Conservation (phyloP, 2,888 invertebrate species). For the Dynastes hyllus region DNA sequence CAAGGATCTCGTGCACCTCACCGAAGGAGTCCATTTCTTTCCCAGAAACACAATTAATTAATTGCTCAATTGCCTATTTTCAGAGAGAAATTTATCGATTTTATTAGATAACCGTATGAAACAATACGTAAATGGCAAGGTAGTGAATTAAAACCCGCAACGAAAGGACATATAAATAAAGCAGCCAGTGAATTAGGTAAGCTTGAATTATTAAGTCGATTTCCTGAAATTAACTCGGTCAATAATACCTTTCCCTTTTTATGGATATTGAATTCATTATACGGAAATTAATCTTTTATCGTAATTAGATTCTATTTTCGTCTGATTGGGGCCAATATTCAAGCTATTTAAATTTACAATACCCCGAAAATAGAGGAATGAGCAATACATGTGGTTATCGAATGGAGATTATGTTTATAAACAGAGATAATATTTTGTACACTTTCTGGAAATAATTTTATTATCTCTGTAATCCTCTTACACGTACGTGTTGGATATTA, state of each 20-base stretch:
- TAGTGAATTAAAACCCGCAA: too few relatives aligned
- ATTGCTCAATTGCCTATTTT: constrained; percentile 8
- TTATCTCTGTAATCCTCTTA: constrained; percentile 4
- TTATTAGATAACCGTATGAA: neutral
- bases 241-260: constrained; percentile 11
- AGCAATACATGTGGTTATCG: neutral
- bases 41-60: neutral
- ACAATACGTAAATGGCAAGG: too few relatives aligned
- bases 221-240: constrained; percentile 6
- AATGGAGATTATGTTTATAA: neutral
- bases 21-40: neutral
- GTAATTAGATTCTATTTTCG: constrained; percentile 6
- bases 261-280: neutral
- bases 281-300: neutral
- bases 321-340: neutral
- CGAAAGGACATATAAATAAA: neutral
- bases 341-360: constrained; percentile 4
- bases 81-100: neutral
- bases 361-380: neutral
- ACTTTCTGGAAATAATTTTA: constrained; percentile 5
- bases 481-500: neutral
- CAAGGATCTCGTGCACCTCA: neutral
- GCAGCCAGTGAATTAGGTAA: neutral
- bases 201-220: neutral
- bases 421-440: constrained; percentile 2